These are phyloP conservation scores for Poecile montanus DNA, from an alignment of 2,797 vertebrate species.

Conservation along the genomic window DNA sequence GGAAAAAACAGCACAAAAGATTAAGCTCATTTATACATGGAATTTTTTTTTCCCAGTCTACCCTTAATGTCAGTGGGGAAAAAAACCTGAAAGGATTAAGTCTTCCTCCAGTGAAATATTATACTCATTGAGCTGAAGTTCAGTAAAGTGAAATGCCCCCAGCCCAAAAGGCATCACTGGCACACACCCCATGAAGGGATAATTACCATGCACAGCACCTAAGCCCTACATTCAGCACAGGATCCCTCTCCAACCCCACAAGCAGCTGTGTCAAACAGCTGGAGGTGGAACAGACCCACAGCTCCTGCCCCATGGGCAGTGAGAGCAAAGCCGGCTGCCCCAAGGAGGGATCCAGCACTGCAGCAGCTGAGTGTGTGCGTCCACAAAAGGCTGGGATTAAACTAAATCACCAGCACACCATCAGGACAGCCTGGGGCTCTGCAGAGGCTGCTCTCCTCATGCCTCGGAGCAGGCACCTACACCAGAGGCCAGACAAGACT, in stretches of 20 bases:
- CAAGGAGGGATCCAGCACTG: not conserved
- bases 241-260: not conserved
- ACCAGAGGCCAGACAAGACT: not conserved
- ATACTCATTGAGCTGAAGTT: not conserved
- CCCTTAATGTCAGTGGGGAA: not conserved
- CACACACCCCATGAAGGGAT: not conserved
- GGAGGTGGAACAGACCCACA: not conserved
- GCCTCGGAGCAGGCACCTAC: not conserved
- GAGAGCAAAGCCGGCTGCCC: not conserved
- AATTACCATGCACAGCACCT: not conserved
- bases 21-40: not conserved
- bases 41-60: not conserved
- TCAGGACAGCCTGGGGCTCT: not conserved
- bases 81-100: not conserved
- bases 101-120: not conserved
- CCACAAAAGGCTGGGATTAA: not conserved
- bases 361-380: too few relatives aligned
- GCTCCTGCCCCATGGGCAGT: not conserved
- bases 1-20: not conserved
- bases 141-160: not conserved
- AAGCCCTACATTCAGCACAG: not conserved
- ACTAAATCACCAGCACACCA: rapidly evolving
- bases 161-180: not conserved
- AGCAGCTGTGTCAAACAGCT: not conserved
- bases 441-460: not conserved